Conservation (phyloP, 2,113 vertebrate genomes). For the Oryzias curvinotus region DNA sequence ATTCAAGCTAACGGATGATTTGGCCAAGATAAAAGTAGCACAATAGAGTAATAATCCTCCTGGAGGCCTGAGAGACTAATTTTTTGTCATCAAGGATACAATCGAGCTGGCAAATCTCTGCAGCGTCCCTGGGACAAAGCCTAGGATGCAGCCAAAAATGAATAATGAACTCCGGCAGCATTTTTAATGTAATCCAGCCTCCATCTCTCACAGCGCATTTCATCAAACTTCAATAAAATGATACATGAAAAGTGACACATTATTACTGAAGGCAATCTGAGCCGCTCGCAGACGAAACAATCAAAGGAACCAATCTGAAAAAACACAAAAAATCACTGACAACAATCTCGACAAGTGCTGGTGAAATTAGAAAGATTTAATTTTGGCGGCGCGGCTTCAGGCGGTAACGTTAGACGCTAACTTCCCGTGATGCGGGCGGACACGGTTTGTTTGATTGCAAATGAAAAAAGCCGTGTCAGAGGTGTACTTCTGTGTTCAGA, state of each 20-base stretch:
- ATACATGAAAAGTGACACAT: slow-evolving; percentile 72
- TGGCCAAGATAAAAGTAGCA: slow-evolving; percentile 38
- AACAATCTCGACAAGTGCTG: slow-evolving; percentile 63
- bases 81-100: slow-evolving; percentile 53
- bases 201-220: slow-evolving; percentile 60
- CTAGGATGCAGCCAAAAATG: slow-evolving; percentile 34
- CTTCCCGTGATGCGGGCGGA: slow-evolving; percentile 49
- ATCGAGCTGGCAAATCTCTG: slow-evolving; percentile 55
- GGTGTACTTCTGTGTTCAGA: slow-evolving; percentile 66
- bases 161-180: slow-evolving; percentile 59
- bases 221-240: slow-evolving; percentile 67
- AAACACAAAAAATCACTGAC: slow-evolving; percentile 59
- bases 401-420: slow-evolving; percentile 52
- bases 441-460: slow-evolving; percentile 66
- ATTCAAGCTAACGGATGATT: slow-evolving; percentile 46
- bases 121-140: slow-evolving; percentile 43
- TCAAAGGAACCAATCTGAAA: slow-evolving; percentile 71
- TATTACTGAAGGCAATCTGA: slow-evolving; percentile 66
- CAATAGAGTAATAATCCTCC: slow-evolving; percentile 51
- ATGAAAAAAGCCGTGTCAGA: slow-evolving; percentile 66
- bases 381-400: slow-evolving; percentile 50
- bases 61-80: slow-evolving; percentile 42
- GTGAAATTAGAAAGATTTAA: slow-evolving; percentile 71
- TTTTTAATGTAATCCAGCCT: slow-evolving; percentile 65
- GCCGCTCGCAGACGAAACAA: slow-evolving; percentile 64